These are phyloP conservation scores for Eubasilissa splendida DNA, from an alignment of 2,888 invertebrate species.

Conservation along the genomic window DNA sequence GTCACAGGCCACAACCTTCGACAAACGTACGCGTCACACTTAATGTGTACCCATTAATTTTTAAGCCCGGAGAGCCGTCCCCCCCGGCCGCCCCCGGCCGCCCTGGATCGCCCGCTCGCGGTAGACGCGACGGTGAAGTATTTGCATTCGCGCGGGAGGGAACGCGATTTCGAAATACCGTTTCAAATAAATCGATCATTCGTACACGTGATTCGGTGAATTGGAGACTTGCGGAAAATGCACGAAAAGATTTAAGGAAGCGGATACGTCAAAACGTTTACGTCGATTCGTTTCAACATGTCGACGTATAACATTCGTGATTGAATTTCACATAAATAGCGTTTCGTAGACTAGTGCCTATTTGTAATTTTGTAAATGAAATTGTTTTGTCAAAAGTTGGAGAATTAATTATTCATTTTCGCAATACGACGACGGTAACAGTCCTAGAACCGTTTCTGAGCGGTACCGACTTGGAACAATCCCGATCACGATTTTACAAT, in stretches of 20 bases:
- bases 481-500: too few relatives aligned
- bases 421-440: too few relatives aligned
- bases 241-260: slow-evolving; percentile 30
- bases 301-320: not conserved
- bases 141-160: slow-evolving; percentile 29
- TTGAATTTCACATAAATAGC: not conserved
- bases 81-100: not conserved
- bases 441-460: too few relatives aligned
- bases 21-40: slow-evolving; percentile 54
- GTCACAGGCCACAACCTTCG: slow-evolving; percentile 51
- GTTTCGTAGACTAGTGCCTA: too few relatives aligned
- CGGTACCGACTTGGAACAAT: too few relatives aligned
- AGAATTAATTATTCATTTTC: too few relatives aligned
- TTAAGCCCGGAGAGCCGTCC: slow-evolving; percentile 34
- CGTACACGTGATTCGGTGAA: slow-evolving; percentile 25
- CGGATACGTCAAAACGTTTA: slow-evolving; percentile 34
- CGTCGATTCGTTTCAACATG: slow-evolving; percentile 4
- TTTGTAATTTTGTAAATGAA: too few relatives aligned
- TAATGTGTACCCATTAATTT: slow-evolving; percentile 54
- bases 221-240: not conserved
- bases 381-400: too few relatives aligned
- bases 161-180: slow-evolving; percentile 29
- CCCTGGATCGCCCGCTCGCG: slow-evolving; percentile 6
- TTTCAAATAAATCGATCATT: slow-evolving; percentile 33
- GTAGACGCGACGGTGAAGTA: slow-evolving; percentile 2